Percentiles rank a stretch among this genome's conserved stretches.
phyloP scores from a whole-genome alignment of 2,797 vertebrate species.

The Betta splendens region DNA sequence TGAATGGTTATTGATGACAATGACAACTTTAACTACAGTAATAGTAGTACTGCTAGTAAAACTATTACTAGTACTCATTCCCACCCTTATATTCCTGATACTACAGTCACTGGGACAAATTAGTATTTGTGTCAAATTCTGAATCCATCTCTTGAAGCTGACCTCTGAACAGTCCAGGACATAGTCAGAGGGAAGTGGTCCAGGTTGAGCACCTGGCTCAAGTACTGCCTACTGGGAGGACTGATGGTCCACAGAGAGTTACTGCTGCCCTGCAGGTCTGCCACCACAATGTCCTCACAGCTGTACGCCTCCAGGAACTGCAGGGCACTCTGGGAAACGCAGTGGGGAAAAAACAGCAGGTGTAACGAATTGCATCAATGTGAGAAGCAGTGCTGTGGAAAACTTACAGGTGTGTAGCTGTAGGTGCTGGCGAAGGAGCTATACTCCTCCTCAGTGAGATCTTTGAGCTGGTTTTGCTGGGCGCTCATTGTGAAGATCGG shows the following conservation, averaged over 20 bases:
- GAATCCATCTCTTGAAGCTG: not conserved
- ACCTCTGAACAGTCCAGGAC: constrained; percentile 94
- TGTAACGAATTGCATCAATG: not conserved
- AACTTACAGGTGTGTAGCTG: constrained; percentile 69
- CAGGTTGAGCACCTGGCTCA: constrained; percentile 86
- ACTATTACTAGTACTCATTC: no score
- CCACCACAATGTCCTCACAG: constrained; percentile 89
- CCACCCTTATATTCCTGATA: not conserved
- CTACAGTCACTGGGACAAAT: not conserved
- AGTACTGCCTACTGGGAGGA: constrained; percentile 90
- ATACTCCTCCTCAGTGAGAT: constrained; percentile 77
- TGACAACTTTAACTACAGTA: no score
- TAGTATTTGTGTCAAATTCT: not conserved
- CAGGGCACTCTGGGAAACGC: constrained; percentile 85
- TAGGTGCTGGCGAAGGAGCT: constrained; percentile 71
- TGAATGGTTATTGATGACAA: no score
- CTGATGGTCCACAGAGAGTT: constrained; percentile 98
- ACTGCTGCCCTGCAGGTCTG: constrained; percentile 92
- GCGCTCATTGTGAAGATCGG: constrained; percentile 98
- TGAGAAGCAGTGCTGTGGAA: not conserved
- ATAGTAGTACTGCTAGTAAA: no score
- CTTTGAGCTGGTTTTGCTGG: constrained; percentile 91
- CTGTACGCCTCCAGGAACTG: constrained; percentile 93
- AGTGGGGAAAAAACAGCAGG: not conserved
- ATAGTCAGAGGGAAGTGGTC: constrained; percentile 89